phyloP scores from a whole-genome alignment of 2,113 vertebrate species.

The Ophthalmolycus amberensis region DNA sequence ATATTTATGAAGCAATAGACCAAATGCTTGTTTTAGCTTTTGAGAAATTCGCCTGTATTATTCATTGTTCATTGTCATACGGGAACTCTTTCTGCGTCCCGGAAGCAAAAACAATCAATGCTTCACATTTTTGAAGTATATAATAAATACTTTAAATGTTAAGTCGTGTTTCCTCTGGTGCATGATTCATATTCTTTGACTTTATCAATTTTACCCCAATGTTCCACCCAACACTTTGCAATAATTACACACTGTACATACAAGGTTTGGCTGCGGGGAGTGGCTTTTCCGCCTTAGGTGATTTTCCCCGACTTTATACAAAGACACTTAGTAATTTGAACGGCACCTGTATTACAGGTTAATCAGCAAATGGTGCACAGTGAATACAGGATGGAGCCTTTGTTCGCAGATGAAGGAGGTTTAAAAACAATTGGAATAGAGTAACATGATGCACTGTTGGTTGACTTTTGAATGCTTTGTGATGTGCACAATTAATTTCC shows the following conservation, averaged over 20 bases:
- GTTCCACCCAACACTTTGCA: background rate
- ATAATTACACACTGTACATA: background rate
- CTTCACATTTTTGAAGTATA: background rate
- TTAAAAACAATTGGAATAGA: background rate
- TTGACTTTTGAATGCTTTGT: background rate
- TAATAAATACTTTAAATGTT: background rate
- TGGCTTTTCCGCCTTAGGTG: background rate
- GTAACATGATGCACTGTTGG: background rate
- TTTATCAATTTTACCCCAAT: background rate
- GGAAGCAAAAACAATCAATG: background rate
- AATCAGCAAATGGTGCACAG: background rate
- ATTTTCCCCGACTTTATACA: background rate
- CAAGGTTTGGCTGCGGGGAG: background rate
- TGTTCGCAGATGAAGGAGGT: background rate
- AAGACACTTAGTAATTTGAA: background rate
- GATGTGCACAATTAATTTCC: background rate
- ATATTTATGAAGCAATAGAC: background rate
- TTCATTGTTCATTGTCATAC: background rate
- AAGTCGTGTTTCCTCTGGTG: background rate
- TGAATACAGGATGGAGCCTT: background rate
- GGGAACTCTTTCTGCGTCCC: background rate
- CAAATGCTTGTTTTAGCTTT: background rate
- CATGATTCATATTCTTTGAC: background rate
- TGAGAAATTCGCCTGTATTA: background rate
- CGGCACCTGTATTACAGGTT: slow-evolving; percentile 20